phyloP scores from a whole-genome alignment of 1,140 invertebrate species.

The Gryon sp. region DNA sequence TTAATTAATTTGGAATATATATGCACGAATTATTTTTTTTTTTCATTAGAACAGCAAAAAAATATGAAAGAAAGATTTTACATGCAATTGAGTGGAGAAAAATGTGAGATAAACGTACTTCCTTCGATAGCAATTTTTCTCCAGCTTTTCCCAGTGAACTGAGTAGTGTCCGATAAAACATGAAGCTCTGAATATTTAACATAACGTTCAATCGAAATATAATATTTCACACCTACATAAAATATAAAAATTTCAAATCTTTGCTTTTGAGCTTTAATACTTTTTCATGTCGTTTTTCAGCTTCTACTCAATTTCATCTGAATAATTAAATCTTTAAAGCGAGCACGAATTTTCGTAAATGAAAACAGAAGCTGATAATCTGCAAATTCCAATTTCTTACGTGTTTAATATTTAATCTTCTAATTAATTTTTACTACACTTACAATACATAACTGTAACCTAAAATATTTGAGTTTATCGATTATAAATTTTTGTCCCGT shows the following conservation, averaged over 20 bases:
- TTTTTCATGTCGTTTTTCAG: conserved; percentile 16
- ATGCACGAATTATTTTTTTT: too few species aligned
- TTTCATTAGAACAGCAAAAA: too few species aligned
- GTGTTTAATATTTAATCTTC: conserved; percentile 13
- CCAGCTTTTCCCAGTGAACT: conserved; percentile 32
- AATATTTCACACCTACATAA: conserved; percentile 18
- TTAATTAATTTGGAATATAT: too few species aligned
- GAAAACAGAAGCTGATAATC: conserved; percentile 18
- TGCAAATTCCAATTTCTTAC: conserved; percentile 12
- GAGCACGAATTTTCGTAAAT: conserved; percentile 24
- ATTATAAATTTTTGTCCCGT: conserved; percentile 21
- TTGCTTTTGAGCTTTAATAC: conserved; percentile 30
- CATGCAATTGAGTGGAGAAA: not conserved
- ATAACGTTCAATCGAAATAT: conserved; percentile 19
- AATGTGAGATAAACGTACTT: conserved; percentile 14
- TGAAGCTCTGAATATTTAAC: conserved; percentile 31
- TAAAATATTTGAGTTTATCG: conserved; percentile 15
- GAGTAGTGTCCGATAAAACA: conserved; percentile 36
- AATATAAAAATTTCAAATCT: conserved; percentile 22
- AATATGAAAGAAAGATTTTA: not conserved
- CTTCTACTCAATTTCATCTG: conserved; percentile 1
- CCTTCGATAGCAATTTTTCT: conserved; percentile 33
- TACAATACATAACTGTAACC: conserved; percentile 1
- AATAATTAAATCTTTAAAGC: conserved; percentile 14
- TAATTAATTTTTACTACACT: conserved; percentile 24